These are phyloP conservation scores for Lota lota DNA, from an alignment of 2,113 vertebrate species.

Conservation along the genomic window DNA sequence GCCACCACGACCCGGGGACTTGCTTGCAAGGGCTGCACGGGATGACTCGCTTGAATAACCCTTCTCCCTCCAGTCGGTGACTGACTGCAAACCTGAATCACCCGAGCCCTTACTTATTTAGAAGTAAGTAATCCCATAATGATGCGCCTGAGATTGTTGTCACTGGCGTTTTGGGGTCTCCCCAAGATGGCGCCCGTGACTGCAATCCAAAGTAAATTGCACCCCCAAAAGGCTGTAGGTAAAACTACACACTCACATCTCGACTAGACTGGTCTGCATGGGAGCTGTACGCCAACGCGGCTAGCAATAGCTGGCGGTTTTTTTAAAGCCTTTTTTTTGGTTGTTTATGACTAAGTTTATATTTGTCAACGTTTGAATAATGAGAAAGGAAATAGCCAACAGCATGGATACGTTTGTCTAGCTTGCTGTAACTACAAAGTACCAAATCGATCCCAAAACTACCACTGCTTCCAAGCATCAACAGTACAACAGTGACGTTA, in stretches of 20 bases:
- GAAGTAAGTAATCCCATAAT: slow-evolving; percentile 54
- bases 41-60: slow-evolving; percentile 6
- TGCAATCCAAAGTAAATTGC: slow-evolving; percentile 37
- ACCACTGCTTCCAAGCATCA: too few species aligned
- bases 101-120: slow-evolving; percentile 29
- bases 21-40: background rate
- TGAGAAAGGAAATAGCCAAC: too few species aligned
- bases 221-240: slow-evolving; percentile 26
- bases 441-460: too few species aligned
- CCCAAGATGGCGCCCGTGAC: slow-evolving; percentile 72
- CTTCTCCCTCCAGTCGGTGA: slow-evolving; percentile 5
- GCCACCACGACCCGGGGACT: background rate
- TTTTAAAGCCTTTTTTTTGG: too few species aligned
- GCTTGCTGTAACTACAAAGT: too few species aligned
- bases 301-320: too few species aligned
- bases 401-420: too few species aligned
- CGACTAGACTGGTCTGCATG: background rate
- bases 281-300: background rate
- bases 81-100: background rate
- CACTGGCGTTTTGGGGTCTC: slow-evolving; percentile 56
- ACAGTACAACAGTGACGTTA: too few species aligned
- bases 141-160: slow-evolving; percentile 61
- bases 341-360: too few species aligned
- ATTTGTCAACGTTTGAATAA: too few species aligned
- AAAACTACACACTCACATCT: slow-evolving; percentile 20